Base-by-base conservation (phyloP, 2,113 vertebrate genomes). In the Sminthopsis crassicaudata region DNA sequence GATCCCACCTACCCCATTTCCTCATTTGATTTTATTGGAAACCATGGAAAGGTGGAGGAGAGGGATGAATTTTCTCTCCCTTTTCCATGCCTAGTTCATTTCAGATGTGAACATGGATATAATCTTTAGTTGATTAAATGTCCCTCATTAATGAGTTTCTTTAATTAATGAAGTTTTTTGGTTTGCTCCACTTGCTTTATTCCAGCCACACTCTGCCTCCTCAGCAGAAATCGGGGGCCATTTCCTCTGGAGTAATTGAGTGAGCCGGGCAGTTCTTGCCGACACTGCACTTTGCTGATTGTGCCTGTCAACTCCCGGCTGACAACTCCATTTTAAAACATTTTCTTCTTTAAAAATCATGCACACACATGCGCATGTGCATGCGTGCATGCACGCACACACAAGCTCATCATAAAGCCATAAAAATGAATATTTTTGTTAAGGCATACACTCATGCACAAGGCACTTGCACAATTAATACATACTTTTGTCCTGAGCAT, bases 141-240 rank as follows among this genome's bases (percentile, higher is more conserved):
- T 98, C 98, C 98, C 98, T 98, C 98, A 98, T 99, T 99, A 99
- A 98, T 95, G 96, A 98, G 98, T 98, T 98, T 98, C 98, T 98
- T 98, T 99, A 99, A 98, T 98, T 98, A 99, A 99, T 99, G 98
- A 98, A 99, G 98, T 98, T 98, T 98, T 97, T 97, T 97, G 98
- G 98, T 98, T 98, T 98, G 98, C 98, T 98, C 98, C 98, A 97
- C 98, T 98, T 97, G 98, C 98, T 97, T 95, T 93, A 94, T 97
- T 95, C 98, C 97, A 95, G 97, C 97, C 94, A 53, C 97, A 96
- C 98, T 98, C 98, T 98, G 98, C 98, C 98, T 98, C 97, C 98
- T 99, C 98, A 99, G 98, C 98, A 99, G 98, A 98, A 98, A 98
- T 98, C 96, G 92, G 98, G 97, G 97, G 98, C 98, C 57, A 97